Base-by-base conservation (phyloP, 2,888 invertebrate genomes). In the Epicampocera succincta region DNA sequence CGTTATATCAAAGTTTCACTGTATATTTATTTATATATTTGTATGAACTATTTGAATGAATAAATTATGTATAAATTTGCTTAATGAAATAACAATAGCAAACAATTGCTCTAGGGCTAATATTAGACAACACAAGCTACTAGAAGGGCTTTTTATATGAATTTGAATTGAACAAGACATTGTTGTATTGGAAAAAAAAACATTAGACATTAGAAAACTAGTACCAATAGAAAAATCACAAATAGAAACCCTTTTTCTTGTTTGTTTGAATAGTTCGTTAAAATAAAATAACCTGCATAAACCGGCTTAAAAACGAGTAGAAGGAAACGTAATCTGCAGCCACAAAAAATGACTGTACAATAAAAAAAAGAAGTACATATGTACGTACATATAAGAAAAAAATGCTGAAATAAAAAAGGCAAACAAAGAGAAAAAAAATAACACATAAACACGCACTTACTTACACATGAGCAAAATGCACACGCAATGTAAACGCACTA, bases 241-340 rank as follows among this genome's bases (percentile, higher is more conserved):
- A 29, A 72, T 50, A 78, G 61, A 78, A 61, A 82, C 78, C 82
- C 82, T 78, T 78, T 81, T 74, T 69, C 60, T 29, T 33, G 15
- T 54, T n/a, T 44, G 12, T 44, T 3, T 52, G 12, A 15, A n/a
- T 40, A 38, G 42, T 50, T 50, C 13, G 8, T 21, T 65, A n/a
- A 21, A 69, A 69, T 50, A 69, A 80, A 73, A 76, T 76, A 80
- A 83, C 79, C 79, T 83, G 83, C 83, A 83, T 83, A 83, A 80
- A 76, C 75, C 58, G 76, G 68, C 68, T 76, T 58, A 2, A 15
- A 3, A 44, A 33, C 25, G n/a, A 46, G 58, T 11, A 79, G 50
- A 72, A 40, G 58, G 48, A 56, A 40, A 65, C 33, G 17, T 50
- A 69, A 63, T 50, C 44, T 61, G 21, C 15, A 52, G 6, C 17